phyloP scores from a whole-genome alignment of 2,888 invertebrate species.

The Coronaproctus castanopsis region DNA sequence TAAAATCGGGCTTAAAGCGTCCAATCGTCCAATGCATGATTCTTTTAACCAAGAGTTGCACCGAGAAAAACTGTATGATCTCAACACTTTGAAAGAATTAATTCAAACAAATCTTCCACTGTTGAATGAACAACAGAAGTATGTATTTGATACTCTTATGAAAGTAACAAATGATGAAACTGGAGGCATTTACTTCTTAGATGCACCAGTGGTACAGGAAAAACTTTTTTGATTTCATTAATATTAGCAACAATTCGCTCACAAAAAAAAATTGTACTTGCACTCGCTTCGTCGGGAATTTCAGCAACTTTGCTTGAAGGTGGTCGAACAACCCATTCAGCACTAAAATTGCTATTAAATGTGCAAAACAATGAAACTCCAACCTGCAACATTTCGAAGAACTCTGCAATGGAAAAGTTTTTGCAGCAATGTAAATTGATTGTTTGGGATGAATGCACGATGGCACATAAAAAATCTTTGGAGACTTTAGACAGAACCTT shows the following conservation, averaged over 20 bases:
- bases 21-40: too few species aligned
- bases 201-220: not conserved
- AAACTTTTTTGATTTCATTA: not conserved
- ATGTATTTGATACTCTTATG: too few species aligned
- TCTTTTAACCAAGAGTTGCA: too few species aligned
- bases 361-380: not conserved
- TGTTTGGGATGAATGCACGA: constrained; percentile 22
- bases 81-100: too few species aligned
- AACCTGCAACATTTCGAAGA: not conserved
- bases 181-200: too few species aligned
- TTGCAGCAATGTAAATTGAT: constrained; percentile 12
- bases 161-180: too few species aligned
- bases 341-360: not conserved
- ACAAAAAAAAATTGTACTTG: not conserved
- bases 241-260: not conserved
- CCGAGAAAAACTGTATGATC: too few species aligned
- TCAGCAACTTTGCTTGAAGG: not conserved
- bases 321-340: not conserved
- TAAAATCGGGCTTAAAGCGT: too few species aligned
- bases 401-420: constrained; percentile 8
- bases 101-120: too few species aligned
- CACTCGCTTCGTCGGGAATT: not conserved
- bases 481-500: constrained; percentile 20
- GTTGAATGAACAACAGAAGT: too few species aligned
- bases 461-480: constrained; percentile 19